phyloP scores from a whole-genome alignment of 2,797 vertebrate genomes.

The Lepus townsendii region DNA sequence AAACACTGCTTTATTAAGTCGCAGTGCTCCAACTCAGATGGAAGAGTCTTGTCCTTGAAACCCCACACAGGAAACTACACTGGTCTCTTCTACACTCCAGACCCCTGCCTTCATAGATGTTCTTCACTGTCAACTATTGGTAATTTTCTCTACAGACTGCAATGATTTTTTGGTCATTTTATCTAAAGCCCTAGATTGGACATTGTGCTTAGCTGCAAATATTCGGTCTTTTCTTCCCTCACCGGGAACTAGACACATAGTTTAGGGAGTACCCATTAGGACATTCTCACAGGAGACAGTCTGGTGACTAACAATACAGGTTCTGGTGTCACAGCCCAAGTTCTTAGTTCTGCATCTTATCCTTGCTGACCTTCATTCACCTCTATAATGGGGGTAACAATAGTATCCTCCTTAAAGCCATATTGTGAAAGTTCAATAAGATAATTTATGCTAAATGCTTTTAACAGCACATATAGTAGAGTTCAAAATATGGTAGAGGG shows the following conservation, averaged over 20 bases:
- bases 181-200: not conserved
- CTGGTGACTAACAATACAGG: not conserved
- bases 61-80: not conserved
- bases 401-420: not conserved
- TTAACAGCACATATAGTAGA: not conserved
- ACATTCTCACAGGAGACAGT: not conserved
- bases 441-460: not conserved
- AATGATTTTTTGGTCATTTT: slow-evolving; percentile 37
- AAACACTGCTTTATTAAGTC: not conserved
- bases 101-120: not conserved
- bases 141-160: slow-evolving; percentile 12
- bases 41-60: not conserved
- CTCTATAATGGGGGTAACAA: not conserved
- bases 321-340: not conserved
- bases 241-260: not conserved
- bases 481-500: too few relatives aligned
- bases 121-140: not conserved
- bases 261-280: not conserved
- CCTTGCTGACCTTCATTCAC: not conserved
- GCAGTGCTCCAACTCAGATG: not conserved
- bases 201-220: not conserved
- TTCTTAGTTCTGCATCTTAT: not conserved
- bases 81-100: not conserved
- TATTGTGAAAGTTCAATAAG: not conserved
- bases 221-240: not conserved